Evolutionary conservation across 2,113 vertebrate species (phyloP).

Genomic region (Scophthalmus maximus): DNA sequence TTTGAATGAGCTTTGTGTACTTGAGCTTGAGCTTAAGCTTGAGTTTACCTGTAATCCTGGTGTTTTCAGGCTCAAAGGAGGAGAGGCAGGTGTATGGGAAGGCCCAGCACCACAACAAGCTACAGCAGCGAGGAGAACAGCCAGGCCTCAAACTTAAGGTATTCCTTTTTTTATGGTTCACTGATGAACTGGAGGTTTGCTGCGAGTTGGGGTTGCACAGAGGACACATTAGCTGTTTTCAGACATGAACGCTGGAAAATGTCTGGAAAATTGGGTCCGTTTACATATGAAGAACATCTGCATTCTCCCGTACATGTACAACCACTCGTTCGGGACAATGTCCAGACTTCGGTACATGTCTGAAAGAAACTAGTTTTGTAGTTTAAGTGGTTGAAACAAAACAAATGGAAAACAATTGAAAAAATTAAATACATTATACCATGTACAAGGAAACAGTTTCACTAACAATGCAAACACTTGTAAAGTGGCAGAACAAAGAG

Average conservation of each 20-base stretch:
- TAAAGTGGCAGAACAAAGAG: not conserved
- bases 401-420: no score
- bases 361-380: no score
- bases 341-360: no score
- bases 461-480: no score
- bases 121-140: constrained; percentile 68
- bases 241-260: no score
- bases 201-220: not conserved
- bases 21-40: not conserved
- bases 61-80: constrained; percentile 85
- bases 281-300: no score
- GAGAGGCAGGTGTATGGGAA: constrained; percentile 85
- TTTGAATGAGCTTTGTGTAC: not conserved
- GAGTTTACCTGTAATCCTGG: not conserved
- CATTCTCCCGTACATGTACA: no score
- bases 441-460: no score
- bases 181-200: not conserved
- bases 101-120: constrained; percentile 82
- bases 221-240: not conserved
- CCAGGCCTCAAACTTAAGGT: constrained; percentile 81
- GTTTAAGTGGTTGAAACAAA: not conserved
- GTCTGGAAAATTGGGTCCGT: no score
- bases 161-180: not conserved
- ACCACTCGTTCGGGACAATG: no score
- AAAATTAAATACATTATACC: no score